A percentile compares a stretch with the other conserved stretches of the same genome.
Evolutionary conservation across 2,797 vertebrate species (phyloP).

Genomic region (Cichlasoma orientale): DNA sequence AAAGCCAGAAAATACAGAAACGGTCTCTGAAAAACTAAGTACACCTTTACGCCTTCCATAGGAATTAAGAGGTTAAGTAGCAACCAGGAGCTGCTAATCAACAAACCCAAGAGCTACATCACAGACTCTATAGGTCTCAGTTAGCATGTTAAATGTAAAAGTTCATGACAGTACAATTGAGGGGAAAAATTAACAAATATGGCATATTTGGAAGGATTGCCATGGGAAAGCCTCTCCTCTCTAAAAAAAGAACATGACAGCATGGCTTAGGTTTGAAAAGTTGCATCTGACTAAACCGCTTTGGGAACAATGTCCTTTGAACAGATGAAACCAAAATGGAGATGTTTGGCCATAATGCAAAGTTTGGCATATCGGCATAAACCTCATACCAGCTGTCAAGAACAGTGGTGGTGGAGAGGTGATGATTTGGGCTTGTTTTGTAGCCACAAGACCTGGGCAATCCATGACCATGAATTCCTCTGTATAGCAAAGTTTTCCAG

Average conservation of each 20-base stretch:
- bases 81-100: no score
- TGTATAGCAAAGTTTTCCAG: background rate
- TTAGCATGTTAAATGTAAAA: background rate
- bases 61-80: background rate
- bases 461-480: background rate
- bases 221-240: background rate
- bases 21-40: background rate
- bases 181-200: background rate
- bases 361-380: background rate
- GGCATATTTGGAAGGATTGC: background rate
- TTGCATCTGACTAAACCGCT: background rate
- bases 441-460: background rate
- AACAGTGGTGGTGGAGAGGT: background rate
- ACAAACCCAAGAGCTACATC: background rate
- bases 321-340: background rate
- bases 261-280: background rate
- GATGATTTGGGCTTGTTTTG: background rate
- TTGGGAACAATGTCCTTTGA: background rate
- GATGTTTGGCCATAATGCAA: background rate
- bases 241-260: background rate
- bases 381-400: background rate
- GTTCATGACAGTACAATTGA: background rate
- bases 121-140: background rate
- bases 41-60: background rate
- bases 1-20: background rate